Evolutionary conservation across 1,140 invertebrate genomes (phyloP).

Genomic region (Helicoverpa armigera): DNA sequence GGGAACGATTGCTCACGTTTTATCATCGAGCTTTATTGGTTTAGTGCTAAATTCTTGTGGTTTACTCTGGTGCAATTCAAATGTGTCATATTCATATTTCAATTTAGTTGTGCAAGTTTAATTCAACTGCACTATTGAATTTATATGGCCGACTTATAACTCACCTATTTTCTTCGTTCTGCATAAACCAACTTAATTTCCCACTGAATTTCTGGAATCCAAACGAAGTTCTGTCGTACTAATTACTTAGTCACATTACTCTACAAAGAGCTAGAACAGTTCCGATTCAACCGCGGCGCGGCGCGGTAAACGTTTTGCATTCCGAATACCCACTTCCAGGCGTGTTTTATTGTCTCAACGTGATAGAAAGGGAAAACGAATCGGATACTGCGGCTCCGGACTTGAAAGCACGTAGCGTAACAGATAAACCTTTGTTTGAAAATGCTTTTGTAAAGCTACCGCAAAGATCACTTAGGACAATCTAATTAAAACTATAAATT

Average conservation of each 20-base stretch:
- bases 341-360: slow-evolving; percentile 46
- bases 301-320: slow-evolving; percentile 43
- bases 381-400: slow-evolving; percentile 14
- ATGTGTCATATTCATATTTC: background rate
- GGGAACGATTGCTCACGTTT: background rate
- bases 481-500: background rate
- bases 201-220: slow-evolving; percentile 24
- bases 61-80: background rate
- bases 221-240: slow-evolving; percentile 40
- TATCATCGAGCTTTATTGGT: no score
- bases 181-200: slow-evolving; percentile 33
- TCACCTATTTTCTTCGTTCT: slow-evolving; percentile 3
- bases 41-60: no score
- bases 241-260: slow-evolving; percentile 47
- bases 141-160: slow-evolving; percentile 15
- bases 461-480: slow-evolving; percentile 2
- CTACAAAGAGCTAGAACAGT: slow-evolving; percentile 41
- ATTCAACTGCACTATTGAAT: background rate
- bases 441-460: slow-evolving; percentile 13
- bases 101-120: background rate
- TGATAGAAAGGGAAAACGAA: slow-evolving; percentile 44
- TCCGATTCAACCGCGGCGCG: slow-evolving; percentile 36
- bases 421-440: slow-evolving; percentile 34
- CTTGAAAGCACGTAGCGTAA: slow-evolving; percentile 28
- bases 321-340: slow-evolving; percentile 44